Evolutionary conservation across 1,140 invertebrate genomes (phyloP).

Genomic region (Metopolophium dirhodum): DNA sequence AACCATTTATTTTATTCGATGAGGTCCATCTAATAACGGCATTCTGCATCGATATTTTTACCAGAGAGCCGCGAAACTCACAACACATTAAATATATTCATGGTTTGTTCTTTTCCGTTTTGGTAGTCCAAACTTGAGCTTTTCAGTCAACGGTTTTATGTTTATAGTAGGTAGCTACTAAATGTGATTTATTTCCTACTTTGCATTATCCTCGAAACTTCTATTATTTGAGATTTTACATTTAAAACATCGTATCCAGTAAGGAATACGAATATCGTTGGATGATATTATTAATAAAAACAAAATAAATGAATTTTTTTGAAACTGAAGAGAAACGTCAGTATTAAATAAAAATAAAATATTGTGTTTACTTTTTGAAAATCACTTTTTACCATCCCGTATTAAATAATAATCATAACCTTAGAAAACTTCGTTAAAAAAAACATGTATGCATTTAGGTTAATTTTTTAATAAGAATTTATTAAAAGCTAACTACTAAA

Average conservation of each 20-base stretch:
- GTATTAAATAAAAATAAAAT: neutral
- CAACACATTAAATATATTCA: slow-evolving; percentile 5
- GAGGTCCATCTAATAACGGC: neutral
- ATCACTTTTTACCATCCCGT: too few species aligned
- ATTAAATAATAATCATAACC: too few species aligned
- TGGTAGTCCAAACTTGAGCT: neutral
- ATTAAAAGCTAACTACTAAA: neutral
- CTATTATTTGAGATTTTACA: neutral
- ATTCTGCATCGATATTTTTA: neutral
- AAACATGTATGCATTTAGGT: neutral
- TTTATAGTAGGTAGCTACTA: slow-evolving; percentile 4
- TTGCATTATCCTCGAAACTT: neutral
- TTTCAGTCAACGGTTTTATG: slow-evolving; percentile 2
- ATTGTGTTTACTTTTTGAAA: too few species aligned
- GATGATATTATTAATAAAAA: neutral
- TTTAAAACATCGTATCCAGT: neutral
- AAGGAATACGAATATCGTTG: neutral
- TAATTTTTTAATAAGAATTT: neutral
- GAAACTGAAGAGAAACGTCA: neutral
- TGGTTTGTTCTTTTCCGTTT: neutral
- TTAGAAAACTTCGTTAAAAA: too few species aligned
- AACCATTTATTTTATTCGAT: neutral
- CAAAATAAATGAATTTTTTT: neutral
- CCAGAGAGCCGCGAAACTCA: neutral
- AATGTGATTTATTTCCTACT: slow-evolving; percentile 36